Evolutionary conservation across 2,797 vertebrate species (phyloP).

Genomic region (Macropus fuliginosus): DNA sequence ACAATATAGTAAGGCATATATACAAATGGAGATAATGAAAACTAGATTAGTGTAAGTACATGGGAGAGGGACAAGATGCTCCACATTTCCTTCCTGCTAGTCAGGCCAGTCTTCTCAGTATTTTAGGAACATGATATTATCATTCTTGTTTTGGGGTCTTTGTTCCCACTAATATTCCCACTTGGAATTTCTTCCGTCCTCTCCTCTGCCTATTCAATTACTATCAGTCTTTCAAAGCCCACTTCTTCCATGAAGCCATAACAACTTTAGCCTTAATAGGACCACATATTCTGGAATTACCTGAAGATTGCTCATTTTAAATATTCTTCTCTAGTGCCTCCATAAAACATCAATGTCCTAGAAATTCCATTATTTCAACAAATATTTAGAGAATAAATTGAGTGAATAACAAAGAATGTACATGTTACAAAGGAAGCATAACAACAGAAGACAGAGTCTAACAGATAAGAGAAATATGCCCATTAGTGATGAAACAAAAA

Average conservation of each 20-base stretch:
- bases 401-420: background rate
- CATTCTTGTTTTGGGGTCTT: background rate
- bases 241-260: background rate
- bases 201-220: background rate
- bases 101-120: no score
- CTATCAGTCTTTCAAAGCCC: constrained; percentile 13
- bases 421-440: background rate
- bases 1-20: background rate
- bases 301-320: background rate
- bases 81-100: background rate
- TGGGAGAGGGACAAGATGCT: background rate
- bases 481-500: background rate
- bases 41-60: background rate
- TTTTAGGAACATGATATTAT: background rate
- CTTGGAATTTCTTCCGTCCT: background rate
- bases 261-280: background rate
- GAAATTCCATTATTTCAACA: background rate
- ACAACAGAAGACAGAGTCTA: background rate
- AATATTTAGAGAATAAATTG: background rate
- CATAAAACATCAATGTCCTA: background rate
- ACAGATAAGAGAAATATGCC: background rate
- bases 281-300: background rate
- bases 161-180: background rate
- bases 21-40: background rate
- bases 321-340: background rate